Evolutionary conservation across 2,113 vertebrate genomes (phyloP).

Genomic region (Danio rerio): DNA sequence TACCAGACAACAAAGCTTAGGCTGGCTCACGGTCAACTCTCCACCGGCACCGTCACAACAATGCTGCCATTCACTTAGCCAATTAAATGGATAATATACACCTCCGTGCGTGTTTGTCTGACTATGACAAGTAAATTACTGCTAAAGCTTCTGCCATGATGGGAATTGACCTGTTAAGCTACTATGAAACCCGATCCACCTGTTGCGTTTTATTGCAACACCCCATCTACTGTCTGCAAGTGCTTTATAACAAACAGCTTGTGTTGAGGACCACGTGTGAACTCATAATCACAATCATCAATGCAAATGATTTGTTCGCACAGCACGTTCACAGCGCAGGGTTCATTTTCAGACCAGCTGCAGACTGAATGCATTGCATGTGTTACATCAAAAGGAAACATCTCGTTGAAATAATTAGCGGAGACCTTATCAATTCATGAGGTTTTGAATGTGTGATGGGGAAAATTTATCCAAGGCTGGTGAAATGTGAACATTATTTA

Average conservation of each 20-base stretch:
- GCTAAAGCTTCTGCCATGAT: slow-evolving; percentile 2
- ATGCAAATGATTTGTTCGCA: slow-evolving; percentile 18
- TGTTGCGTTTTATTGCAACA: slow-evolving; percentile 15
- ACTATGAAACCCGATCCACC: background rate
- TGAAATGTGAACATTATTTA: background rate
- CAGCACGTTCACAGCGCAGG: background rate
- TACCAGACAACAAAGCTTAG: slow-evolving; percentile 38
- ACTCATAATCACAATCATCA: background rate
- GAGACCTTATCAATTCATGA: background rate
- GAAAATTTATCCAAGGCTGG: background rate
- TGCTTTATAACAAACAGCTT: slow-evolving; percentile 25
- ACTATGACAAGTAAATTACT: slow-evolving; percentile 40
- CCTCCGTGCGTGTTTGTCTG: slow-evolving; percentile 32
- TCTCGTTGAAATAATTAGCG: background rate
- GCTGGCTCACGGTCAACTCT: slow-evolving; percentile 20
- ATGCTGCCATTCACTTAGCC: slow-evolving; percentile 46
- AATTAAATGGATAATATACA: slow-evolving; percentile 50
- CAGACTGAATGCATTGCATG: background rate
- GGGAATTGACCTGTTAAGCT: slow-evolving; percentile 36
- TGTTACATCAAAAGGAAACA: background rate
- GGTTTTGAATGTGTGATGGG: background rate
- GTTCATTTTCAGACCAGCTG: slow-evolving; percentile 21
- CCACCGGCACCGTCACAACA: slow-evolving; percentile 35
- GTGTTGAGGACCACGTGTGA: background rate
- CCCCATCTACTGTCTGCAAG: background rate